Base-by-base conservation (phyloP, 2,113 vertebrate species). In the Tyrannus savana region DNA sequence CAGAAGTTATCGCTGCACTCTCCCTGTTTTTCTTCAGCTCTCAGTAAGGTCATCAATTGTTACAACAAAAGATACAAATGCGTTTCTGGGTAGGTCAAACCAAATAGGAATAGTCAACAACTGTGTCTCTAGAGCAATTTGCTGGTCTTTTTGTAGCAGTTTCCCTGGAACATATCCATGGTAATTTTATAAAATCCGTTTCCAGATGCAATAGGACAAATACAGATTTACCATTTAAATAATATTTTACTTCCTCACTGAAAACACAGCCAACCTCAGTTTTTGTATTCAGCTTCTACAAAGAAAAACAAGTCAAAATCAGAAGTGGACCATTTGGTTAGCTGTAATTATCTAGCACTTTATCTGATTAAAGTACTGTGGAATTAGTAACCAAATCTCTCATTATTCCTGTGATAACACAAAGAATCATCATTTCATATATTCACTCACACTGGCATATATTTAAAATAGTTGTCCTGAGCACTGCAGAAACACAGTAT, bases 301-400 rank as follows among this genome's bases (percentile, higher is more conserved):
- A 62, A 87, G 60, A 67, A 62, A 95, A 87, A 66, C 31, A 53
- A 94, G 33, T 63, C 33, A 63, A 87, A 93, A 86, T 80, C 93
- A 83, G 62, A 88, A 91, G 28, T 3, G 23, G 59, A 78, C 49
- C 58, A 93, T 84, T 94, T 77, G 59, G 85, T 83, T 88, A 69
- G 77, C 49, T 93, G 46, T 13, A 87, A 89, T 94, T 86, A 96
- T 63, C 82, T 46, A 69, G 75, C 68, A 76, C 75, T 91, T 95
- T 47, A 89, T 89, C 90, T 68, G 89, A 96, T 94, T 92, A 86
- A 93, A 95, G 24, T 47, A 62, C 77, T 62, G 64, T 47, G 53
- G 90, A 89, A 93, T 86, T 94, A 96, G 66, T 80, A 95, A 93
- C 18, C 91, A 84, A 74, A 85, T 85, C 66, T 90, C 59, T 89